Conservation (phyloP, 2,113 vertebrate genomes). For the Daphoenositta chrysoptera region DNA sequence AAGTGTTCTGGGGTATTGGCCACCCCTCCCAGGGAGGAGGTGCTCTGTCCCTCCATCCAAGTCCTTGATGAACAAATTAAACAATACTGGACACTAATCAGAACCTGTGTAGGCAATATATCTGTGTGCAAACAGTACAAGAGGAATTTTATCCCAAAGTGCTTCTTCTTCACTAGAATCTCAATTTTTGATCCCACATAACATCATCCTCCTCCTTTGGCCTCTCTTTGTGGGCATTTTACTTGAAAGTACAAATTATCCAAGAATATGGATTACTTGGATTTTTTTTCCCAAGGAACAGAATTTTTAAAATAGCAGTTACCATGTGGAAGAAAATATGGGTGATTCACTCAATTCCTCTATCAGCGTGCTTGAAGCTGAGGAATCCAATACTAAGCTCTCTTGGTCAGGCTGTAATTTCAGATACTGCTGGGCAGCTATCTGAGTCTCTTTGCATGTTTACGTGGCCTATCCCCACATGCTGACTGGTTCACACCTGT, state of each 20-base stretch:
- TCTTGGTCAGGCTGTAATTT: slow-evolving; percentile 22
- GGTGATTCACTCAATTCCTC: background rate
- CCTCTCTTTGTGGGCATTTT: background rate
- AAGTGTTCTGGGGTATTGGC: accelerated
- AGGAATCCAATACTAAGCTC: background rate
- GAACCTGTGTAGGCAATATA: background rate
- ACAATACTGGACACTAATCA: background rate
- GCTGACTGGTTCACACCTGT: slow-evolving; percentile 2
- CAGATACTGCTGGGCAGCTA: slow-evolving; percentile 3
- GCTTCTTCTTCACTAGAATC: background rate
- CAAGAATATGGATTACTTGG: background rate
- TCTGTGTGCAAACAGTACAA: background rate
- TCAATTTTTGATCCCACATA: background rate
- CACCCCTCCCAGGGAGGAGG: accelerated
- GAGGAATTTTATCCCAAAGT: background rate
- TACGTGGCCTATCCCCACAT: background rate
- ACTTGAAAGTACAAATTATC: background rate
- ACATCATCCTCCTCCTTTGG: background rate
- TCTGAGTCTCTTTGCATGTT: slow-evolving; percentile 31
- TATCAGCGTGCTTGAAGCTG: background rate
- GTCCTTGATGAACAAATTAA: background rate
- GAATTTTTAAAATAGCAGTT: background rate
- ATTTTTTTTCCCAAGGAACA: background rate
- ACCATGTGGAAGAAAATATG: background rate
- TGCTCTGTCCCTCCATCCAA: background rate